Evolutionary conservation across 2,113 vertebrate species (phyloP).

Genomic region (Columba janthina): DNA sequence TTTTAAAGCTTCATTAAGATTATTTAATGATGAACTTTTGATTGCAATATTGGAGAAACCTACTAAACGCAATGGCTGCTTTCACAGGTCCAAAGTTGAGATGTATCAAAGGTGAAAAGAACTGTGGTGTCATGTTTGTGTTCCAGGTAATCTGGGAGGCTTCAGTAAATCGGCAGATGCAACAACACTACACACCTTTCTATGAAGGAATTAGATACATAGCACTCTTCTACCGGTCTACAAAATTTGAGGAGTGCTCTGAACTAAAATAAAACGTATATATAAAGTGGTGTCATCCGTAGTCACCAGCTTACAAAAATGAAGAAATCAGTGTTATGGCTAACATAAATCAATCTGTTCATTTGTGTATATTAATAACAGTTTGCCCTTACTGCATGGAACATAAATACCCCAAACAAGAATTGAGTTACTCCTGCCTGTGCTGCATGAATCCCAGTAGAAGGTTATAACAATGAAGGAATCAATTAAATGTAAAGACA

Average conservation of each 20-base stretch:
- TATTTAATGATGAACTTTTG: background rate
- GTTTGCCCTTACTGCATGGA: background rate
- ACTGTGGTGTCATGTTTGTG: background rate
- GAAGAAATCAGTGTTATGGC: background rate
- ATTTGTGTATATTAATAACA: background rate
- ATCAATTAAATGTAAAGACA: background rate
- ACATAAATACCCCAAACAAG: background rate
- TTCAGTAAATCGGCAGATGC: background rate
- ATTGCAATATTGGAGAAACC: background rate
- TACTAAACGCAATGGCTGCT: background rate
- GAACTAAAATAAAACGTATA: background rate
- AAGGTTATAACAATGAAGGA: background rate
- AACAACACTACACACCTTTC: fast-evolving
- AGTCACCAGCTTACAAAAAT: background rate
- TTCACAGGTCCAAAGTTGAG: background rate
- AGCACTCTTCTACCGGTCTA: background rate
- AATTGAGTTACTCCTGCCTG: background rate
- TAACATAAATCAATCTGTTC: background rate
- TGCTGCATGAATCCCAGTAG: background rate
- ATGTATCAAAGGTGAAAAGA: background rate
- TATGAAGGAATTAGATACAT: background rate
- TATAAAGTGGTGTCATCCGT: background rate
- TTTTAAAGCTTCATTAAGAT: background rate
- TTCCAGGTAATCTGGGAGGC: background rate
- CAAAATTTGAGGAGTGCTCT: background rate